phyloP scores from a whole-genome alignment of 2,113 vertebrate species.

The Callorhinus ursinus region DNA sequence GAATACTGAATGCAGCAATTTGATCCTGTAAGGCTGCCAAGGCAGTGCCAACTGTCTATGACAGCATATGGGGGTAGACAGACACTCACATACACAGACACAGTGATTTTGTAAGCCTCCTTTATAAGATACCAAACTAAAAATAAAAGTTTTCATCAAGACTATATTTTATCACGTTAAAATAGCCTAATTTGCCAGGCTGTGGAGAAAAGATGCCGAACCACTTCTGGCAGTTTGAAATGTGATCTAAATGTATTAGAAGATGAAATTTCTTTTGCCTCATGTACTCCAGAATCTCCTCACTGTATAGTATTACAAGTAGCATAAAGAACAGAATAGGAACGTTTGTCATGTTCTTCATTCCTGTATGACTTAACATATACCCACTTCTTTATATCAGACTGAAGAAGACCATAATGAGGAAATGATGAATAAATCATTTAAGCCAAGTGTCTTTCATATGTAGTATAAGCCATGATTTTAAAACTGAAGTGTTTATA shows the following conservation, averaged over 20 bases:
- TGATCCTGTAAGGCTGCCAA: conserved; percentile 68
- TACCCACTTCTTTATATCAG: background rate
- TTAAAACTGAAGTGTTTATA: background rate
- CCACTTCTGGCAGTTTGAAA: conserved; percentile 50
- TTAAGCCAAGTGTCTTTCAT: background rate
- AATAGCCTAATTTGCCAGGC: conserved; percentile 69
- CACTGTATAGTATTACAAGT: background rate
- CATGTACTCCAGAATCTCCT: background rate
- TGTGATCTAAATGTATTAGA: conserved; percentile 44
- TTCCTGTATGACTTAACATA: background rate
- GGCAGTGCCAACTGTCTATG: conserved; percentile 63
- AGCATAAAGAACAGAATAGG: background rate
- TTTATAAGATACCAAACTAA: conserved; percentile 59
- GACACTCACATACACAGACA: conserved; percentile 51
- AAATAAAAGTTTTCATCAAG: conserved; percentile 71
- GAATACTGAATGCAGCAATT: conserved; percentile 51
- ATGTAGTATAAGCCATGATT: background rate
- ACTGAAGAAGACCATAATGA: background rate
- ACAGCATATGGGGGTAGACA: conserved; percentile 61
- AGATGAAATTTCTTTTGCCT: background rate
- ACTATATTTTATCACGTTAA: conserved; percentile 66
- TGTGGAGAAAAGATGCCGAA: conserved; percentile 6
- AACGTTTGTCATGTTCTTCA: background rate
- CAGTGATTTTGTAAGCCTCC: conserved; percentile 32
- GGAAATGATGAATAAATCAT: conserved; percentile 1